Conservation (phyloP, 92 coral and sea anemone species). For the Zoanthus sociatus region DNA sequence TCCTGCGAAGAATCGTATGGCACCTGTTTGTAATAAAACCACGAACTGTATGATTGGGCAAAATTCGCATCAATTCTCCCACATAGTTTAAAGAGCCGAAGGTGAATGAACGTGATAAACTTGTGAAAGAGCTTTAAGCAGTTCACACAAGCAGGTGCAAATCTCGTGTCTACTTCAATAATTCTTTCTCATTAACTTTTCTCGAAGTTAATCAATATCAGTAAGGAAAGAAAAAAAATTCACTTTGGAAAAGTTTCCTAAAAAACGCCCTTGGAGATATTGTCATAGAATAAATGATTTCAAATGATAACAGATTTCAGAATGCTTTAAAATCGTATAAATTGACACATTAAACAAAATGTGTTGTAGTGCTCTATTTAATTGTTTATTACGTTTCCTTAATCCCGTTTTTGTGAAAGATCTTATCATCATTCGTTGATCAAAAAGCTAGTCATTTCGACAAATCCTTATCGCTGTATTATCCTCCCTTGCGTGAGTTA, state of each 20-base stretch:
- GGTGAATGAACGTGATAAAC: neutral
- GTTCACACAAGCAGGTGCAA: conserved; percentile 32
- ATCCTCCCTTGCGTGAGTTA: conserved; percentile 29
- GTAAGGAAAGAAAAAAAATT: no score
- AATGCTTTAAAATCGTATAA: neutral
- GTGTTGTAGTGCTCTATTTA: neutral
- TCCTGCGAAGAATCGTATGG: neutral
- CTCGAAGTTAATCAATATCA: conserved; percentile 8
- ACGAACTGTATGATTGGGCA: conserved; percentile 5
- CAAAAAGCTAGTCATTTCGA: conserved; percentile 15
- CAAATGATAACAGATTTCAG: neutral
- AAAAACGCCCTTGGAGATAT: conserved; percentile 13
- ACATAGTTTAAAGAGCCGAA: neutral
- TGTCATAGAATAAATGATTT: neutral
- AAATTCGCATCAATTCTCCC: neutral
- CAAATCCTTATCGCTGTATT: neutral
- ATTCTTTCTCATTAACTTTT: conserved; percentile 16
- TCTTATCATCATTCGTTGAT: conserved; percentile 15
- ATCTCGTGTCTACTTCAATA: neutral
- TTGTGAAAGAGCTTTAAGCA: conserved; percentile 11
- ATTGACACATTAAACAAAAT: neutral
- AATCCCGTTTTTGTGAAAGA: conserved; percentile 8
- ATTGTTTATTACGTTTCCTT: neutral
- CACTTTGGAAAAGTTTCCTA: neutral
- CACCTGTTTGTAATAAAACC: conserved; percentile 45